Conservation (phyloP, 1,140 invertebrate species). For the Cotesia chilonis region DNA sequence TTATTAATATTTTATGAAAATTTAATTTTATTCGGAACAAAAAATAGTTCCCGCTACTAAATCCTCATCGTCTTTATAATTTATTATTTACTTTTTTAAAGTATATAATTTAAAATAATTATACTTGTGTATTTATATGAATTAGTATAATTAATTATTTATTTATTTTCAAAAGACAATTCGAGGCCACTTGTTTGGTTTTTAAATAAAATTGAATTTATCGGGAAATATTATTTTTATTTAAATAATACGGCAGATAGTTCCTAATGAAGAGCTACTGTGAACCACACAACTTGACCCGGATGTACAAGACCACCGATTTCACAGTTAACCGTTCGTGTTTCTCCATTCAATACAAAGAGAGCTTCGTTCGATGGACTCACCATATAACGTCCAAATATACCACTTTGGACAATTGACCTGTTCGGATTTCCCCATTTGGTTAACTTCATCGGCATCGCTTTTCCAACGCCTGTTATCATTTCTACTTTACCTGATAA, state of each 20-base stretch:
- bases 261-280: slow-evolving; percentile 62
- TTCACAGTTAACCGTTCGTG: slow-evolving; percentile 80
- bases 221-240: slow-evolving; percentile 17
- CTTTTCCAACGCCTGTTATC: slow-evolving; percentile 77
- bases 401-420: slow-evolving; percentile 74
- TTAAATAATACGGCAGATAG: not conserved
- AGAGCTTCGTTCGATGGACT: slow-evolving; percentile 77
- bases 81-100: not conserved
- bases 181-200: slow-evolving; percentile 36
- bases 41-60: not conserved
- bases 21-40: not conserved
- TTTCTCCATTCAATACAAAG: slow-evolving; percentile 79
- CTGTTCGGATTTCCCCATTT: slow-evolving; percentile 76
- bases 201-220: slow-evolving; percentile 15
- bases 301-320: slow-evolving; percentile 76
- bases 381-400: slow-evolving; percentile 81
- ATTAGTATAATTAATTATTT: slow-evolving; percentile 8
- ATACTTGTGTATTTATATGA: not conserved
- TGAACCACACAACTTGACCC: slow-evolving; percentile 74
- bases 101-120: not conserved
- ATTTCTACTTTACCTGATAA: slow-evolving; percentile 78
- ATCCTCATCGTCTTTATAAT: not conserved
- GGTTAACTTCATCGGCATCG: slow-evolving; percentile 68
- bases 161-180: slow-evolving; percentile 26
- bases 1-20: too few species aligned